Conservation (phyloP, 2,113 vertebrate species). For the Otis tarda region DNA sequence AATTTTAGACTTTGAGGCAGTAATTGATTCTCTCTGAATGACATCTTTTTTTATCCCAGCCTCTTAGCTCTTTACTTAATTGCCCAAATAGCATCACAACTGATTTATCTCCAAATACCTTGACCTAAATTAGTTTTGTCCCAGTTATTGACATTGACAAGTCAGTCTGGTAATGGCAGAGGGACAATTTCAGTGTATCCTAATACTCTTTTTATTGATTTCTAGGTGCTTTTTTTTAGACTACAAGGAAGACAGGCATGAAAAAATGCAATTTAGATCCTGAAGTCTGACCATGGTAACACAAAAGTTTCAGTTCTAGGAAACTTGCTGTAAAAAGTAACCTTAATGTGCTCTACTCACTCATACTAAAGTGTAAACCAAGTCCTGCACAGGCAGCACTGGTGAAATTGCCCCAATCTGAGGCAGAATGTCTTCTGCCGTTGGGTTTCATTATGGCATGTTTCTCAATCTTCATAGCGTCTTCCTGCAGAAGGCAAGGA, state of each 20-base stretch:
- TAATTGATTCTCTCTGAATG: not conserved
- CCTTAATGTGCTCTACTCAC: not conserved
- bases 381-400: not conserved
- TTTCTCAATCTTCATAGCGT: not conserved
- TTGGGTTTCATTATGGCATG: not conserved
- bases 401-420: not conserved
- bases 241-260: not conserved
- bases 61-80: not conserved
- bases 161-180: not conserved
- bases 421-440: not conserved
- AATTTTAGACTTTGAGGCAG: not conserved
- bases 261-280: not conserved
- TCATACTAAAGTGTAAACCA: not conserved
- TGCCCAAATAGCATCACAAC: slow-evolving; percentile 12
- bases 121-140: slow-evolving; percentile 29
- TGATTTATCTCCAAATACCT: slow-evolving; percentile 17
- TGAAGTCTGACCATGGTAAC: not conserved
- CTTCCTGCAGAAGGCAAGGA: not conserved
- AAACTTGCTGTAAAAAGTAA: not conserved
- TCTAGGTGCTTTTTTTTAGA: not conserved
- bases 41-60: not conserved
- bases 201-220: slow-evolving; percentile 11
- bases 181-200: not conserved
- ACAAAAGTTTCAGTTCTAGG: not conserved
- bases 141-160: not conserved